Percentiles rank a stretch among this genome's conserved stretches.
phyloP scores from a whole-genome alignment of 2,797 vertebrate genomes.

The Coranthus polyacanthus region DNA sequence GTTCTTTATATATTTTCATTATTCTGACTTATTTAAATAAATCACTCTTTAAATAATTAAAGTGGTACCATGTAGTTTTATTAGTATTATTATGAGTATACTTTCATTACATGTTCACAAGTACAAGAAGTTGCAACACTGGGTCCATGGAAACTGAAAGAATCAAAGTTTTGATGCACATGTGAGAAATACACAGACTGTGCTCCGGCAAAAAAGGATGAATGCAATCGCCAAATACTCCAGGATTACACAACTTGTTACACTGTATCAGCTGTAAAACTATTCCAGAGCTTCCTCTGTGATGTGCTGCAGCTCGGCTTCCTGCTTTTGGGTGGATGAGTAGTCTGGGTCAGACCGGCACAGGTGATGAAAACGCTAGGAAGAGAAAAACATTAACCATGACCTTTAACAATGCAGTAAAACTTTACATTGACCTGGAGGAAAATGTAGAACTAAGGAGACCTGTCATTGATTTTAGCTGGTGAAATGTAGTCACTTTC shows the following conservation, averaged over 20 bases:
- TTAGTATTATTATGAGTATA: no score
- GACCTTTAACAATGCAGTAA: not conserved
- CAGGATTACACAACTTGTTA: not conserved
- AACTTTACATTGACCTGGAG: not conserved
- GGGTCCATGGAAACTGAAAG: constrained; percentile 36
- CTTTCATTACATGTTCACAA: no score
- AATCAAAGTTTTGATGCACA: not conserved
- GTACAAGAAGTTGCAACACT: not conserved
- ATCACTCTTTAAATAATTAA: constrained; percentile 2
- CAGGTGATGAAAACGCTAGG: constrained; percentile 62
- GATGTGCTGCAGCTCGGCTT: constrained; percentile 35
- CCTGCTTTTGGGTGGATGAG: constrained; percentile 21
- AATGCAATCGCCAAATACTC: not conserved
- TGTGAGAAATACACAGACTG: not conserved
- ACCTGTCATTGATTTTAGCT: no score
- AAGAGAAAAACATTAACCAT: constrained; percentile 6
- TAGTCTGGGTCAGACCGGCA: constrained; percentile 52
- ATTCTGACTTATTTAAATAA: constrained; percentile 70
- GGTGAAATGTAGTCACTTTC: no score
- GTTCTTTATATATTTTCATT: constrained; percentile 49
- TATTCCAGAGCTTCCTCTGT: constrained; percentile 11
- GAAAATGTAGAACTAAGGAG: not conserved
- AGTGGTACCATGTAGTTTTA: no score
- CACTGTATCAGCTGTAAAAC: constrained; percentile 1
- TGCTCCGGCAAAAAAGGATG: not conserved